These are phyloP conservation scores for Neoitamus cyanurus DNA, from an alignment of 2,888 invertebrate genomes.

Conservation along the genomic window DNA sequence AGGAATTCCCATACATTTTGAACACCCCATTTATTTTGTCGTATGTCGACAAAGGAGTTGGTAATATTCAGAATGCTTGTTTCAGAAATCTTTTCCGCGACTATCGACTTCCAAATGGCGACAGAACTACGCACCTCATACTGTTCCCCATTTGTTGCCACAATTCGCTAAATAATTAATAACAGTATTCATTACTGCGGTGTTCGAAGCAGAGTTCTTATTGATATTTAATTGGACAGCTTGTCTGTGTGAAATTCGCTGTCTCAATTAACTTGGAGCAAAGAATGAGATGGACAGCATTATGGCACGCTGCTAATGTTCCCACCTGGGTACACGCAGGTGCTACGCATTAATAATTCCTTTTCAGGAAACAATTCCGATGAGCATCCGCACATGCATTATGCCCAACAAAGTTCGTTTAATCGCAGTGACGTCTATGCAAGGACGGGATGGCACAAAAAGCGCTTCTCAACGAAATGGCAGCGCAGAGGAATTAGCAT, in stretches of 20 bases:
- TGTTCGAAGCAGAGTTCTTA: background rate
- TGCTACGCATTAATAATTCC: background rate
- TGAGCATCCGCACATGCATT: conserved; percentile 1
- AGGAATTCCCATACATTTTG: no score
- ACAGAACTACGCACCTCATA: background rate
- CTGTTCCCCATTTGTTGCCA: background rate
- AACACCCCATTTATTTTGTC: no score
- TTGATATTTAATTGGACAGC: background rate
- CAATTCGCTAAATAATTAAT: background rate
- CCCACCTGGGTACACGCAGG: background rate
- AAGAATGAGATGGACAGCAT: background rate
- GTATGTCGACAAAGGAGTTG: no score
- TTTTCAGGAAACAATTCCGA: background rate
- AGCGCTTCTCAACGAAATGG: background rate
- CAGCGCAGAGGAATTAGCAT: background rate
- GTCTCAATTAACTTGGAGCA: background rate
- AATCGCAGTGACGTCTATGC: background rate
- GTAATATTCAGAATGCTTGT: no score
- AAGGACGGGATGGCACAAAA: background rate
- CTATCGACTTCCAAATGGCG: background rate
- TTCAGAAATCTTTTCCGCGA: background rate
- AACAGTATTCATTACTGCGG: background rate
- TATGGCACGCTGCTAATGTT: background rate
- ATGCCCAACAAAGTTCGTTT: background rate
- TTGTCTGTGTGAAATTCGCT: background rate